These are phyloP conservation scores for Chrysolina americana DNA, from an alignment of 2,888 invertebrate species.

Conservation along the genomic window DNA sequence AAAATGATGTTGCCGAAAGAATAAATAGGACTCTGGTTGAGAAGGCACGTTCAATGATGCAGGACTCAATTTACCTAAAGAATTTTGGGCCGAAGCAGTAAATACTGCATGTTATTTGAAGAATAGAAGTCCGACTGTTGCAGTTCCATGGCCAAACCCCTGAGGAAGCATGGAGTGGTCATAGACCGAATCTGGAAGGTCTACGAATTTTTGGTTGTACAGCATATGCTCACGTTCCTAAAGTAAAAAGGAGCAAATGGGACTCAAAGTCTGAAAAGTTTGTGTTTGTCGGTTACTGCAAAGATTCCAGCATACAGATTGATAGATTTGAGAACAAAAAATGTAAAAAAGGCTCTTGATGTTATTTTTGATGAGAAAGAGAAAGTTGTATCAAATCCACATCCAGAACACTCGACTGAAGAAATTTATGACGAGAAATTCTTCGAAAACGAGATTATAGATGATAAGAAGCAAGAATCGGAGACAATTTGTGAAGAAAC, in stretches of 20 bases:
- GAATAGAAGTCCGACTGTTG: conserved; percentile 52
- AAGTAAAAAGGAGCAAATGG: conserved; percentile 58
- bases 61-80: conserved; percentile 35
- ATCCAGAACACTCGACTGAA: background rate
- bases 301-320: no score
- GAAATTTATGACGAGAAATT: background rate
- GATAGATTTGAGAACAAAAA: no score
- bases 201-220: conserved; percentile 61
- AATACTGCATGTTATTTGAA: conserved; percentile 37
- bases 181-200: conserved; percentile 59
- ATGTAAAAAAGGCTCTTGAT: no score
- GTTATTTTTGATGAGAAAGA: conserved; percentile 3
- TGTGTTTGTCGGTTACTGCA: no score
- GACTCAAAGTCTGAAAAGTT: no score
- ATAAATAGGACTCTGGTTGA: conserved; percentile 44
- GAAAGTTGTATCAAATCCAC: background rate
- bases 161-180: conserved; percentile 61
- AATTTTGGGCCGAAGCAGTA: conserved; percentile 45
- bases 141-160: conserved; percentile 52
- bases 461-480: no score
- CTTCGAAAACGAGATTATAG: background rate
- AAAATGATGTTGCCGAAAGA: conserved; percentile 45
- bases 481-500: no score
- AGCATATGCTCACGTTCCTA: conserved; percentile 60
- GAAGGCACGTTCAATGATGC: conserved; percentile 45